These are phyloP conservation scores for Norana najaformis DNA, from an alignment of 2,888 invertebrate species.

Conservation along the genomic window DNA sequence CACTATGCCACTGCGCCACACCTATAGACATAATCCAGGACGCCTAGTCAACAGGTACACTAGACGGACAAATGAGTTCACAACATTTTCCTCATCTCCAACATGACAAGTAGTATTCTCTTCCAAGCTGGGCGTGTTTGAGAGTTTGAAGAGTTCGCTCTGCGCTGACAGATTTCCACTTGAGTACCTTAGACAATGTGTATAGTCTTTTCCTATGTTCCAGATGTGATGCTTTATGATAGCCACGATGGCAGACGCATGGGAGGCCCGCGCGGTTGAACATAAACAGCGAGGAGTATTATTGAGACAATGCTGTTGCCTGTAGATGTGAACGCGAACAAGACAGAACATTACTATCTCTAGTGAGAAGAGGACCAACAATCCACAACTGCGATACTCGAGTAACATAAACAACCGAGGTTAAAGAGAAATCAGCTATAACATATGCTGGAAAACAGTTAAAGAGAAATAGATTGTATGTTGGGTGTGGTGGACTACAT, in stretches of 20 bases:
- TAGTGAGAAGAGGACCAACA: not conserved
- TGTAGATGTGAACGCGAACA: not conserved
- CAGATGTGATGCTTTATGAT: constrained; percentile 3
- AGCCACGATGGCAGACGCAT: not conserved
- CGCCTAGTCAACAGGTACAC: not conserved
- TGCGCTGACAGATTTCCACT: not conserved
- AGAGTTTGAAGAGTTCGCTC: not conserved
- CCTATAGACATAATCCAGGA: not conserved
- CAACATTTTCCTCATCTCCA: not conserved
- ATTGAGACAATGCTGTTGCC: not conserved
- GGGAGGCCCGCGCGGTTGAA: not conserved
- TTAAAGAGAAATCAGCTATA: not conserved
- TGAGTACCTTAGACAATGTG: constrained; percentile 5
- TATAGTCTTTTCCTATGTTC: not conserved
- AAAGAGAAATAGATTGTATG: not conserved
- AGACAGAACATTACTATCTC: not conserved
- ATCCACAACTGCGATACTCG: not conserved
- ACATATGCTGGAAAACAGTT: not conserved
- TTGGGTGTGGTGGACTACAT: too few relatives aligned
- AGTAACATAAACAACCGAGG: not conserved
- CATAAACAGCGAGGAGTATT: not conserved
- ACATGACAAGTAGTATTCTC: not conserved
- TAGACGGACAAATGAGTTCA: not conserved
- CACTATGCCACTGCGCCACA: not conserved
- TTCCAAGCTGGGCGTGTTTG: not conserved